These are phyloP conservation scores for Nymphicus hollandicus DNA, from an alignment of 2,113 vertebrate species.

Conservation along the genomic window DNA sequence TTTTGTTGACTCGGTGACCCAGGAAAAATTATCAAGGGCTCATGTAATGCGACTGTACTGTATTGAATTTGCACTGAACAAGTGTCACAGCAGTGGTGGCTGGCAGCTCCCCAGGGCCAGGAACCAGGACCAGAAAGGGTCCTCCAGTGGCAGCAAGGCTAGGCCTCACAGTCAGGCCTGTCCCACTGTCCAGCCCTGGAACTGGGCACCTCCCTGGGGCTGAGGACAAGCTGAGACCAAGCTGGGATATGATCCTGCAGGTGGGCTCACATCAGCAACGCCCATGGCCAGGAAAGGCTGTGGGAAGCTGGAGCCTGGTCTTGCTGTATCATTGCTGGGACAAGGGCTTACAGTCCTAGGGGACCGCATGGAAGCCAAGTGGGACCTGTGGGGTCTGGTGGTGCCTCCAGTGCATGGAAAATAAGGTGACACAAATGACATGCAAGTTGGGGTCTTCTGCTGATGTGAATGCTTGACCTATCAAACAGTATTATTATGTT, in stretches of 20 bases:
- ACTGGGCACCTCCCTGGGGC: fast-evolving
- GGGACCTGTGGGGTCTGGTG: fast-evolving
- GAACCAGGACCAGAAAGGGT: background rate
- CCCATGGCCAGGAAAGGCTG: background rate
- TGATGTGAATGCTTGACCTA: background rate
- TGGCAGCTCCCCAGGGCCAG: background rate
- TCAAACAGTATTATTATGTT: background rate
- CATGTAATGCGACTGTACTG: too few relatives aligned
- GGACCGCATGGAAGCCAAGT: fast-evolving
- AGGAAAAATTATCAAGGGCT: background rate
- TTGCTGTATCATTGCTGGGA: background rate
- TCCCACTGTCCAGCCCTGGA: background rate
- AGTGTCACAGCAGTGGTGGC: too few relatives aligned
- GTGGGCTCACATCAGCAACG: fast-evolving
- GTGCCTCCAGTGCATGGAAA: background rate
- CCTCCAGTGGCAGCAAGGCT: too few relatives aligned
- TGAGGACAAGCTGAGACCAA: fast-evolving
- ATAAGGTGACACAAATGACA: background rate
- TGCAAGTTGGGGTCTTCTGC: background rate
- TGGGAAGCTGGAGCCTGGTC: fast-evolving
- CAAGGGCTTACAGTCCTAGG: background rate
- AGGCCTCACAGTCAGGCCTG: background rate
- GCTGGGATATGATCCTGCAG: fast-evolving
- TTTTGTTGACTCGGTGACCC: background rate
- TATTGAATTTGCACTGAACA: background rate